Evolutionary conservation across 2,797 vertebrate genomes (phyloP).

Genomic region (Eulemur albifrons): DNA sequence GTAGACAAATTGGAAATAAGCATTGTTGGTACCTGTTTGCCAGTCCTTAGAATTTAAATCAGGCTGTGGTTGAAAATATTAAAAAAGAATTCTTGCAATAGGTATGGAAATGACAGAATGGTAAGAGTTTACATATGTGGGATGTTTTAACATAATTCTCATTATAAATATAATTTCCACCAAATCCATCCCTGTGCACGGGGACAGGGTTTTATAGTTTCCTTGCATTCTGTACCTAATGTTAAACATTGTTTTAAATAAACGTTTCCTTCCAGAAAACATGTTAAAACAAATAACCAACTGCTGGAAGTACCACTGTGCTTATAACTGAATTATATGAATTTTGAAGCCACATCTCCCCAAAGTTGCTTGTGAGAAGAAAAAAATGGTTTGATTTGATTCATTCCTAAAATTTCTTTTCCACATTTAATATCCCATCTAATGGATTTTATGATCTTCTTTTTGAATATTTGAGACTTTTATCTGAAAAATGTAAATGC

Average conservation of each 20-base stretch:
- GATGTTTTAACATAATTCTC: neutral
- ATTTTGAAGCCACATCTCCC: neutral
- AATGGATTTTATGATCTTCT: neutral
- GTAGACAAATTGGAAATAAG: slow-evolving; percentile 11
- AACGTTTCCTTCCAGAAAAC: neutral
- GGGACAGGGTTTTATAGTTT: neutral
- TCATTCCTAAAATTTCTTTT: neutral
- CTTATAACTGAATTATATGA: neutral
- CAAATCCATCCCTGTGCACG: neutral
- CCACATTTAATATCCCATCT: neutral
- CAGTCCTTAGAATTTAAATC: neutral
- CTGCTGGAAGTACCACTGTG: neutral
- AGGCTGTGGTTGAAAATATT: neutral
- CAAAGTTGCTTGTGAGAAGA: neutral
- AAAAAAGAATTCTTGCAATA: neutral
- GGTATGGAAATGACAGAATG: neutral
- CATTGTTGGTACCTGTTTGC: neutral
- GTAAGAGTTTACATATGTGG: neutral
- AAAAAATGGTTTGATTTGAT: neutral
- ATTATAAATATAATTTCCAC: neutral
- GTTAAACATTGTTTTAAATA: neutral
- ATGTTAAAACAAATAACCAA: neutral
- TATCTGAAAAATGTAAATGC: neutral
- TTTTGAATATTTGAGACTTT: neutral
- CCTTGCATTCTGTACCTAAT: neutral